These are phyloP conservation scores for Cyclophora punctaria DNA, from an alignment of 2,888 invertebrate species.

Conservation along the genomic window DNA sequence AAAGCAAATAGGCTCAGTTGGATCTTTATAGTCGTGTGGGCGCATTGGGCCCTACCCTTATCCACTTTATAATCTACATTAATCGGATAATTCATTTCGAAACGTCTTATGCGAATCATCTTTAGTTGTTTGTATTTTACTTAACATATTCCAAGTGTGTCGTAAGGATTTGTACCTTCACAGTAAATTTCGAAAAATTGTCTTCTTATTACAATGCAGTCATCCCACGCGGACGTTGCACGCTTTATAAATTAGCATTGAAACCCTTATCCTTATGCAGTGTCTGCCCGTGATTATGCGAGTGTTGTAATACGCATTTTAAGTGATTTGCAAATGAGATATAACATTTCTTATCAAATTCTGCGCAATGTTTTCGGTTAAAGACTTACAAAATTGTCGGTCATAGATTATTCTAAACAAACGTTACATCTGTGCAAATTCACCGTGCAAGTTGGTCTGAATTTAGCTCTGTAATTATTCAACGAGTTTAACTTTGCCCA, in stretches of 20 bases:
- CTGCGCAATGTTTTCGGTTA: no score
- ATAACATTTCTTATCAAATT: no score
- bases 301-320: constrained; percentile 4
- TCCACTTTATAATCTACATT: constrained; percentile 32
- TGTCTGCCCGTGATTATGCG: constrained; percentile 9
- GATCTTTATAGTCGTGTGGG: constrained; percentile 35
- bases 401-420: constrained; percentile 6
- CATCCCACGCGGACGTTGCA: constrained; percentile 33
- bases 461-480: constrained; percentile 44
- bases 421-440: constrained; percentile 23
- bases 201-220: constrained; percentile 31
- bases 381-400: not conserved
- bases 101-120: constrained; percentile 31
- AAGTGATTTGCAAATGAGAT: no score
- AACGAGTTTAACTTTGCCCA: constrained; percentile 35
- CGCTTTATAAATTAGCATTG: constrained; percentile 27
- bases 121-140: constrained; percentile 24
- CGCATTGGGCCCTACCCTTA: constrained; percentile 30
- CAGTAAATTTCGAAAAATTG: constrained; percentile 29
- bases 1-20: constrained; percentile 27
- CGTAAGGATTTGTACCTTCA: constrained; percentile 22
- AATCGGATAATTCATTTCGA: constrained; percentile 37
- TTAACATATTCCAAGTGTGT: constrained; percentile 32
- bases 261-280: constrained; percentile 19
- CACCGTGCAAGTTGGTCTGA: constrained; percentile 26